These are phyloP conservation scores for Phrixothrix hirtus DNA, from an alignment of 2,888 invertebrate genomes.

Conservation along the genomic window DNA sequence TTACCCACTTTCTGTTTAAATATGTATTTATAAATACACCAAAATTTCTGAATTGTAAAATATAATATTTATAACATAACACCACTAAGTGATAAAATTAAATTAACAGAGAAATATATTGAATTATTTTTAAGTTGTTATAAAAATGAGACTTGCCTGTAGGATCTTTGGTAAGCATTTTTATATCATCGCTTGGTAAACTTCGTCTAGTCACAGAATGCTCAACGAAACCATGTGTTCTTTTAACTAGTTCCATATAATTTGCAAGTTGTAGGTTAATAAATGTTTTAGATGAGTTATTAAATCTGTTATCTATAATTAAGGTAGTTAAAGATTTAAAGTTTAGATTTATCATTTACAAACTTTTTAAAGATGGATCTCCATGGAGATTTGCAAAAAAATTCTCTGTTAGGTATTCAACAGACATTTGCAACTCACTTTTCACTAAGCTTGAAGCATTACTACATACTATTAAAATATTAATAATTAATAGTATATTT, in stretches of 20 bases:
- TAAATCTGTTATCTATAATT: constrained; percentile 35
- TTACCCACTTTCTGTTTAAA: no score
- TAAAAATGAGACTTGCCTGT: constrained; percentile 7
- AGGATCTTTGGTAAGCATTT: constrained; percentile 22
- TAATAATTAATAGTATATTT: no score
- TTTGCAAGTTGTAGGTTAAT: constrained; percentile 47
- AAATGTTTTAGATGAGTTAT: constrained; percentile 41
- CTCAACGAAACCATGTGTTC: constrained; percentile 33
- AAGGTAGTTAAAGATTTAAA: neutral
- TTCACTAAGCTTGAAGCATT: no score
- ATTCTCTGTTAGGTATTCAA: constrained; percentile 32
- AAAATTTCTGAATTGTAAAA: no score
- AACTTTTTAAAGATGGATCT: constrained; percentile 33
- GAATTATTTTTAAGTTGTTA: neutral
- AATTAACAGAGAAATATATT: neutral
- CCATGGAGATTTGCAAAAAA: constrained; percentile 38
- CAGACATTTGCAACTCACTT: constrained; percentile 5
- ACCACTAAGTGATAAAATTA: neutral
- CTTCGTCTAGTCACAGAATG: constrained; percentile 43
- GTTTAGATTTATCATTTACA: neutral
- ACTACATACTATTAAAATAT: no score
- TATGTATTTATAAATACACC: no score
- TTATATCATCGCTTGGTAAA: constrained; percentile 34
- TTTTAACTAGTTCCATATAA: constrained; percentile 41
- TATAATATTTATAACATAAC: neutral